Percentiles rank a stretch among this genome's conserved stretches.
Evolutionary conservation across 2,888 invertebrate genomes (phyloP).

Genomic region (Alviniconcha strummeri): DNA sequence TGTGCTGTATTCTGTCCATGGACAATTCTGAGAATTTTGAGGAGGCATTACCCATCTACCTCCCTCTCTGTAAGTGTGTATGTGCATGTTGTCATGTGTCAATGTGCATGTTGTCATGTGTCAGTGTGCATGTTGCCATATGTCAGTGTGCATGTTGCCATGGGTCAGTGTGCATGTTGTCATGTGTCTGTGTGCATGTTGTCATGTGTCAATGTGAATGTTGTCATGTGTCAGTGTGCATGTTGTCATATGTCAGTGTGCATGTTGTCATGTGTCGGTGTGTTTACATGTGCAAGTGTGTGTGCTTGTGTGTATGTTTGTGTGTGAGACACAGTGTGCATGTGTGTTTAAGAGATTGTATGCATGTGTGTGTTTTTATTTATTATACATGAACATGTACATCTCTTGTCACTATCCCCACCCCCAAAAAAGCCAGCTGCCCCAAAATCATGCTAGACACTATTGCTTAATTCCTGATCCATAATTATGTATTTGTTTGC

Average conservation of each 20-base stretch:
- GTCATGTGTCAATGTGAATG: too few species aligned
- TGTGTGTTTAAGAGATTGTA: neutral
- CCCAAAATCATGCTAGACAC: too few species aligned
- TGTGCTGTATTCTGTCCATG: constrained; percentile 28
- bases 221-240: too few species aligned
- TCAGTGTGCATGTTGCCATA: too few species aligned
- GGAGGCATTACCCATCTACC: constrained; percentile 50
- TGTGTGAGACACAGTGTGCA: neutral
- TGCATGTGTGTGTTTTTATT: neutral
- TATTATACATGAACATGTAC: neutral
- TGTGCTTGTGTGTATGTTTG: neutral
- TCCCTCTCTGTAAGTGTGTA: constrained; percentile 49
- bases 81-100: too few species aligned
- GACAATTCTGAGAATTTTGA: constrained; percentile 44
- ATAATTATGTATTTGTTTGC: too few species aligned
- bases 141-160: too few species aligned
- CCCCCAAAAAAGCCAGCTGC: too few species aligned
- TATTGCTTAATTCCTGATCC: too few species aligned
- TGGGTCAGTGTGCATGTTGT: too few species aligned
- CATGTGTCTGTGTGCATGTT: too few species aligned
- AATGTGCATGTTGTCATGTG: too few species aligned
- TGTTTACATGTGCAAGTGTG: neutral
- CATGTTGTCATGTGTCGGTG: neutral
- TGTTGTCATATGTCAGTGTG: neutral
- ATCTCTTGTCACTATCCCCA: neutral